These are phyloP conservation scores for Crotalus tigris DNA, from an alignment of 2,113 vertebrate species.

Conservation along the genomic window DNA sequence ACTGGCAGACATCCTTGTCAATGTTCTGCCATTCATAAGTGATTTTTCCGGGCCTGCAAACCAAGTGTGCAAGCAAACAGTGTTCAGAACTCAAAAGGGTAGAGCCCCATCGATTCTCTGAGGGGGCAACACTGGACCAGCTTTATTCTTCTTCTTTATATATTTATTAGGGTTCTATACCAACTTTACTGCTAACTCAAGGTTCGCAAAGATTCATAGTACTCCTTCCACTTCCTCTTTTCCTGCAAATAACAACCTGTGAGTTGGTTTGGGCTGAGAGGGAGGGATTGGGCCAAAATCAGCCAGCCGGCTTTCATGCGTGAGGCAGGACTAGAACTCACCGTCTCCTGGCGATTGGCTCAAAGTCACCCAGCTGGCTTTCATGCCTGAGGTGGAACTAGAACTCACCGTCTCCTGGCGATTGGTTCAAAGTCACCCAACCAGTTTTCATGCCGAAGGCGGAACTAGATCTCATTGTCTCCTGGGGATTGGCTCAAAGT, in stretches of 20 bases:
- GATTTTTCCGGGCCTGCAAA: background rate
- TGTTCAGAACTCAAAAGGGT: background rate
- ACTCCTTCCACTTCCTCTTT: background rate
- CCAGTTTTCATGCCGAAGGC: too few species aligned
- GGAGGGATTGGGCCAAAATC: background rate
- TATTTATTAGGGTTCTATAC: background rate
- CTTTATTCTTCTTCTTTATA: background rate
- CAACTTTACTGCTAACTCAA: background rate
- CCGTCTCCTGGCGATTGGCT: too few species aligned
- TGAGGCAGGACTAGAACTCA: too few species aligned
- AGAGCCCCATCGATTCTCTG: background rate
- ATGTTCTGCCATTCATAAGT: background rate
- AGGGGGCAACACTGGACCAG: background rate
- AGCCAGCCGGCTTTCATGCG: too few species aligned
- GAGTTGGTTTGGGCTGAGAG: background rate
- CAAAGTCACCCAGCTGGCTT: too few species aligned
- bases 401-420: background rate
- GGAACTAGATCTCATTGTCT: too few species aligned
- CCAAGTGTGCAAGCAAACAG: background rate
- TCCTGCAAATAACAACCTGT: background rate
- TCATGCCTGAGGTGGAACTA: fast-evolving
- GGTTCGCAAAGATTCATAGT: background rate
- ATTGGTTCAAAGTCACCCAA: too few species aligned
- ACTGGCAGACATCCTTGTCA: background rate
- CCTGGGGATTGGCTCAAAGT: background rate